These are phyloP conservation scores for Mellivora capensis DNA, from an alignment of 2,113 vertebrate genomes.

Conservation along the genomic window DNA sequence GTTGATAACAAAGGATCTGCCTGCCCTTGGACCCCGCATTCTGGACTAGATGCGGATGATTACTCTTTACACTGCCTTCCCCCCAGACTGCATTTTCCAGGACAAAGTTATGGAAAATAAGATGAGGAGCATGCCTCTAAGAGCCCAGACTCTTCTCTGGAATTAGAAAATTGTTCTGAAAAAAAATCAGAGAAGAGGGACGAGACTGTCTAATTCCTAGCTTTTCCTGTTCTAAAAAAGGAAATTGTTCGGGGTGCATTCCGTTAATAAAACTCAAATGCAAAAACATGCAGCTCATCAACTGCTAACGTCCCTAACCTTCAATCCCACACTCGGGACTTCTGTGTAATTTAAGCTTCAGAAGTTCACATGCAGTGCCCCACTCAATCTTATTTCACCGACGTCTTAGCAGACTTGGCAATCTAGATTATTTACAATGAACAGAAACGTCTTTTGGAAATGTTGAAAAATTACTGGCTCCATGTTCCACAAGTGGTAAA, in stretches of 20 bases:
- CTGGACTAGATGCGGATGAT: neutral
- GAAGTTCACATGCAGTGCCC: neutral
- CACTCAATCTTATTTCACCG: neutral
- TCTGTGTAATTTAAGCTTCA: neutral
- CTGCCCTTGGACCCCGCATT: neutral
- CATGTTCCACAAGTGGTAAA: neutral
- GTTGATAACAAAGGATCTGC: neutral
- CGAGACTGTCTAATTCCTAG: neutral
- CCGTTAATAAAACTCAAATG: neutral
- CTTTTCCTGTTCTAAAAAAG: constrained; percentile 41
- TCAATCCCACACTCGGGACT: neutral
- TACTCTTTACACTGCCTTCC: neutral
- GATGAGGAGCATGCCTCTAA: neutral
- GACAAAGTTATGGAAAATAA: constrained; percentile 57
- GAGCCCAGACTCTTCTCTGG: neutral
- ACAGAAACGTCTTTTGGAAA: neutral
- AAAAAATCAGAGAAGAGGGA: neutral
- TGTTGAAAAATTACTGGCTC: neutral
- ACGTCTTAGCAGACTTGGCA: neutral
- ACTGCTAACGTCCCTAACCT: neutral
- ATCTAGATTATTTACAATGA: neutral
- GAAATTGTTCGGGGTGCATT: neutral
- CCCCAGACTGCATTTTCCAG: constrained; percentile 50
- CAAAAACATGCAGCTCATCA: neutral
- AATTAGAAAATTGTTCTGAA: constrained; percentile 23